Evolutionary conservation across 2,888 invertebrate genomes (phyloP), one percentile per base, ranked within the genome.

Genomic region (Lasioglossum figueresi): DNA sequence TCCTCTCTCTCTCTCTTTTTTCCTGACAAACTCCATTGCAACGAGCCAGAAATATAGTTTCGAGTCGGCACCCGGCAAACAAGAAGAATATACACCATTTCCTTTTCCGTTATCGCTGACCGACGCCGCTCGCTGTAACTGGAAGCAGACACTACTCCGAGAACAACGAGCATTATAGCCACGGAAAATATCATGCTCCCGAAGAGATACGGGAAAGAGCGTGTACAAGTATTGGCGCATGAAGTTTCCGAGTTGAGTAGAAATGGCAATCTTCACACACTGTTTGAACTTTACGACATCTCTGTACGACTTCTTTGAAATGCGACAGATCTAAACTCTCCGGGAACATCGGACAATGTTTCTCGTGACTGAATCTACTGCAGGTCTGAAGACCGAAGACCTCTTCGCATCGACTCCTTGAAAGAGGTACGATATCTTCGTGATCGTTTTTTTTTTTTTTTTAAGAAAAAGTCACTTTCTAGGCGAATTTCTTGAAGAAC

Each of bases 21-120:
- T 31, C 14, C 14, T 31, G 19, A 40, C 16, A 37, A 77, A 56
- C 72, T 81, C n/a, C 52, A 43, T 66, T 70, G 63, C 82, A 75
- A 68, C 79, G 56, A 73, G 48, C 73, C 73, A 85, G 80, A 85
- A 84, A 85, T 84, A 76, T 68, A 70, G 85, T 76, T 84, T 76
- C 75, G 66, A 76, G 31, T 14, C 6, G 73, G 45, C 23, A 52
- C 16, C 48, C 37, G 45, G 75, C 76, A 43, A 84, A 79, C 75
- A 63, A 68, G 73, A 83, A 76, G 73, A 59, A 71, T 75, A 63
- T 45, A 72, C 78, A 59, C 84, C 74, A 75, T 79, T 79, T 72
- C 23, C 52, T 78, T 52, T 75, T 78, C 34, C 73, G 68, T 40
- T 45, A 23, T 72, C 14, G 34, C 40, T 31, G 70, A 37, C 27